Conservation (phyloP, 2,113 vertebrate species). For the Camelus bactrianus region DNA sequence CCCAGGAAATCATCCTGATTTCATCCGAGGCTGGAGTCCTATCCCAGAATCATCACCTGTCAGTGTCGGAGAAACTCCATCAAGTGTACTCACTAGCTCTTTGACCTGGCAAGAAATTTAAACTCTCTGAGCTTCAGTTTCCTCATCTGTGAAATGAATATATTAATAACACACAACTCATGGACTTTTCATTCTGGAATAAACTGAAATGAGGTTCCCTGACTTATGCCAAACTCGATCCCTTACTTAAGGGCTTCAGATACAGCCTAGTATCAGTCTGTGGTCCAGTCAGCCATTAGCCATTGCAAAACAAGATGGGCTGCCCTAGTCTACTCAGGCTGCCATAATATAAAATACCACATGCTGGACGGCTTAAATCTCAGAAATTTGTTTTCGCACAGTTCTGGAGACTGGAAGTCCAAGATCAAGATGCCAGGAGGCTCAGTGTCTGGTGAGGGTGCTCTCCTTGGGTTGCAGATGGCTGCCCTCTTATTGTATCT, state of each 20-base stretch:
- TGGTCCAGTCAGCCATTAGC: neutral
- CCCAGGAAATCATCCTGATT: neutral
- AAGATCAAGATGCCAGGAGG: neutral
- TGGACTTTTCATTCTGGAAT: neutral
- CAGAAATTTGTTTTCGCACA: neutral
- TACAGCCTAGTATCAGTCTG: neutral
- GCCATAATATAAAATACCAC: neutral
- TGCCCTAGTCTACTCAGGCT: neutral
- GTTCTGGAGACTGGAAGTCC: neutral
- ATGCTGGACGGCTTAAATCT: neutral
- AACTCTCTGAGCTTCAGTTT: neutral
- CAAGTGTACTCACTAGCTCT: neutral
- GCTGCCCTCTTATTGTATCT: neutral
- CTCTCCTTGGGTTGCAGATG: neutral
- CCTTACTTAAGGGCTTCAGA: neutral
- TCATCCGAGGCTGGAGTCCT: neutral
- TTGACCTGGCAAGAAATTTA: neutral
- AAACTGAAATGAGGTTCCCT: neutral
- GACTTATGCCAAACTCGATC: neutral
- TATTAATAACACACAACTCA: neutral
- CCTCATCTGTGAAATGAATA: neutral
- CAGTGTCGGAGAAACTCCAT: neutral
- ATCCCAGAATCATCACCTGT: neutral
- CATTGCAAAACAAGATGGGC: neutral
- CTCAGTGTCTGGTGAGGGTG: neutral